A percentile compares a stretch with the other conserved stretches of the same genome.
Conservation (phyloP, 2,797 vertebrate genomes). For the Eutrigla gurnardus region DNA sequence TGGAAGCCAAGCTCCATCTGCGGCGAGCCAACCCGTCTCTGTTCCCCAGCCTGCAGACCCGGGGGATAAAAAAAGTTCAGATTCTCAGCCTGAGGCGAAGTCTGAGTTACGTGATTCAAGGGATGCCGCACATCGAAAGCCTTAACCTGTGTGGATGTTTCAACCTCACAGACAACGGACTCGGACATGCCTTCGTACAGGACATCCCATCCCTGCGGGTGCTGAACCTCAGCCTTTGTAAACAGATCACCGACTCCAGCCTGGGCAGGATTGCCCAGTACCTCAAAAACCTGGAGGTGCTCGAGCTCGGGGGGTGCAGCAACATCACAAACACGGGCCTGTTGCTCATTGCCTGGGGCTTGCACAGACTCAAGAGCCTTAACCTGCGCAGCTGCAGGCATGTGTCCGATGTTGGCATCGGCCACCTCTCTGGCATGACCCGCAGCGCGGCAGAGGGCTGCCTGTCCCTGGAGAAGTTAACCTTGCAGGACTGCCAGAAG, state of each 20-base stretch:
- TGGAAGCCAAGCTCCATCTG: constrained; percentile 98
- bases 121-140: constrained; percentile 98
- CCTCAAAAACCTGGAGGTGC: constrained; percentile 95
- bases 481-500: constrained; percentile 98
- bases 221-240: constrained; percentile 97
- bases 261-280: constrained; percentile 97
- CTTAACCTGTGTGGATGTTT: constrained; percentile 99
- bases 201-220: constrained; percentile 95
- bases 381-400: constrained; percentile 97
- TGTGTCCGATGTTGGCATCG: constrained; percentile 97
- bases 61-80: constrained; percentile 96
- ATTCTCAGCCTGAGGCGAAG: constrained; percentile 97
- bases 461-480: constrained; percentile 95
- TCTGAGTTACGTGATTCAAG: constrained; percentile 98
- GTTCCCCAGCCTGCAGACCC: constrained; percentile 96
- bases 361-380: constrained; percentile 97
- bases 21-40: constrained; percentile 97
- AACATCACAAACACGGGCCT: constrained; percentile 98
- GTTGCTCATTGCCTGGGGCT: constrained; percentile 95
- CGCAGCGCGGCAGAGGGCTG: constrained; percentile 97
- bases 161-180: constrained; percentile 98
- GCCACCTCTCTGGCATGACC: constrained; percentile 97
- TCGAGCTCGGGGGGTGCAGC: constrained; percentile 98
- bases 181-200: constrained; percentile 97
- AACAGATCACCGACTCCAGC: constrained; percentile 99